Evolutionary conservation across 2,113 vertebrate species (phyloP), one percentile per base, ranked within the genome.

Genomic region (Stegastes partitus): DNA sequence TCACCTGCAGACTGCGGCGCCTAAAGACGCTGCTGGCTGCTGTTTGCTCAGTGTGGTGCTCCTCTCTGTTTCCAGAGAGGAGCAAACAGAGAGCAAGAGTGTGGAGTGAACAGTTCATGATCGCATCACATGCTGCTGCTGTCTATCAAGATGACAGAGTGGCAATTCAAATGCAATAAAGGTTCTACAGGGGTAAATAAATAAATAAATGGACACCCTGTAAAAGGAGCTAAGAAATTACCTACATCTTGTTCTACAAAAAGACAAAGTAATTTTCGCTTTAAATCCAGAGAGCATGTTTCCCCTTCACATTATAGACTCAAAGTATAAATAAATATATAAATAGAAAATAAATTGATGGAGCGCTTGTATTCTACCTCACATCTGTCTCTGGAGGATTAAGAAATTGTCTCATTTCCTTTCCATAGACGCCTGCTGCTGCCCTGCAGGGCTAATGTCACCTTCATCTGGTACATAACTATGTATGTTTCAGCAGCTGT

Each of bases 381-480:
- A 70, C 63, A 82, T 74, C 34, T 67, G 22, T 71, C 70, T 67
- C 54, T 7, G 55, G 85, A 81, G 79, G 61, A 72, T 74, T 71
- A 66, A 74, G 49, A 77, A 72, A 79, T 77, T 47, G 45, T 84
- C 67, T 84, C 47, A 58, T 22, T 72, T 82, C 66, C 28, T 28
- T 68, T 22, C 67, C 26, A 56, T 28, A 70, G 67, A 83, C 73
- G 84, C 77, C 68, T 88, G 83, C 83, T 73, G 63, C 72, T 77
- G 72, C 73, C 82, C 90, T 71, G 77, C 72, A 79, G 85, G 85
- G 56, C 37, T 73, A 68, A 87, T 83, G 88, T 93, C 90, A 90
- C 90, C 87, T 91, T 92, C 80, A 88, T 76, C 42, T 68, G 28
- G 37, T 65, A 84, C 75, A 85, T 80, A 70, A 68, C 68, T 77